These are phyloP conservation scores for Hypomesus transpacificus DNA, from an alignment of 2,113 vertebrate genomes.

Conservation along the genomic window DNA sequence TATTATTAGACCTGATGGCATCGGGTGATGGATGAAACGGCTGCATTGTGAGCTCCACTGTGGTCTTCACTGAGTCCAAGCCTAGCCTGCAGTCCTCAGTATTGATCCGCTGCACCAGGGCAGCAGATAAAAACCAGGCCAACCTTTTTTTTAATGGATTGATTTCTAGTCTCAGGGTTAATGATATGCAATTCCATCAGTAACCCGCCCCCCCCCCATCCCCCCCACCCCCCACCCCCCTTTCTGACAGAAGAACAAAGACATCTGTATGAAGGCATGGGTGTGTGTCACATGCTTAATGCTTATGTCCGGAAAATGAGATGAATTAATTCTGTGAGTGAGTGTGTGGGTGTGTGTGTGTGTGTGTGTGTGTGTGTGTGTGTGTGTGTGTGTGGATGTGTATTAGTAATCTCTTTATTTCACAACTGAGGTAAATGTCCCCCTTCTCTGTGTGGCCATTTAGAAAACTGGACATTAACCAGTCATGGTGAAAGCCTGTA, in stretches of 20 bases:
- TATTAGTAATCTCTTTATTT: conserved; percentile 12
- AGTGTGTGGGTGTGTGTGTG: not conserved
- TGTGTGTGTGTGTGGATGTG: not conserved
- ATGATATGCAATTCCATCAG: conserved; percentile 24
- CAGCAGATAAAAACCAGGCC: conserved; percentile 7
- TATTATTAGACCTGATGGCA: too few species aligned
- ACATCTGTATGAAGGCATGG: not conserved
- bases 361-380: conserved; percentile 6
- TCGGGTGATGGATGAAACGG: not conserved
- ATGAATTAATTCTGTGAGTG: not conserved
- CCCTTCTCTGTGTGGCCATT: conserved; percentile 34
- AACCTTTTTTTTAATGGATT: conserved; percentile 18
- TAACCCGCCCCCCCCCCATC: too few species aligned
- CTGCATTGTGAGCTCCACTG: not conserved
- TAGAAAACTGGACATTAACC: conserved; percentile 10
- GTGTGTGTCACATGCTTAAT: not conserved
- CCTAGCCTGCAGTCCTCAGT: conserved; percentile 33
- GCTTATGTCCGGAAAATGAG: not conserved
- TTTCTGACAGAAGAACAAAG: not conserved
- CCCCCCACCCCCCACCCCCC: too few species aligned
- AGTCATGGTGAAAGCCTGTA: conserved; percentile 8
- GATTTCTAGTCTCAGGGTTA: conserved; percentile 25
- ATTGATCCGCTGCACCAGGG: conserved; percentile 35
- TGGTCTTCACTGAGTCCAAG: conserved; percentile 42
- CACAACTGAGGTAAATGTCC: conserved; percentile 43